A percentile compares a stretch with the other conserved stretches of the same genome.
Conservation (phyloP, 2,797 vertebrate species). For the Fratercula arctica region DNA sequence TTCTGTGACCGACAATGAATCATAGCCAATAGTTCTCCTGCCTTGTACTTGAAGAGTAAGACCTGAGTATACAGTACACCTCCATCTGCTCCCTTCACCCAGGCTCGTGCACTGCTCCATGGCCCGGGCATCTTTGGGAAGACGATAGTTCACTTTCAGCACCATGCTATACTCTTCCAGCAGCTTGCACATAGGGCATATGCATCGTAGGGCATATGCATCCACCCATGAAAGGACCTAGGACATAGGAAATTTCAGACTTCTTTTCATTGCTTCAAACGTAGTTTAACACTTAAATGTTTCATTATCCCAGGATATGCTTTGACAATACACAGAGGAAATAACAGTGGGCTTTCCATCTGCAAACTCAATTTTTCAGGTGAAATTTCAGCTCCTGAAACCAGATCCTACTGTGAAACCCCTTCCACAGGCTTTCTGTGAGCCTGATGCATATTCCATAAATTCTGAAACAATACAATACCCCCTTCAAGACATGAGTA, state of each 20-base stretch:
- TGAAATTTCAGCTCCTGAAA: constrained; percentile 54
- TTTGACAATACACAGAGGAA: neutral
- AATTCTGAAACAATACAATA: constrained; percentile 1
- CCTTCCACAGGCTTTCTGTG: constrained; percentile 4
- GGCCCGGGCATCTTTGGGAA: neutral
- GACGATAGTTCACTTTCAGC: neutral
- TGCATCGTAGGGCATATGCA: neutral
- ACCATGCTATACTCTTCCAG: neutral
- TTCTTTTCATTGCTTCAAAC: neutral
- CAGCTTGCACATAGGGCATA: neutral
- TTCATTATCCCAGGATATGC: neutral
- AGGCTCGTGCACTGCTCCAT: neutral
- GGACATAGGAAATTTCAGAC: neutral
- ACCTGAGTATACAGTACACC: neutral
- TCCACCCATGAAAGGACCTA: neutral
- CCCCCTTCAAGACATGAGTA: rapidly evolving
- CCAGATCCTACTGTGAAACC: neutral
- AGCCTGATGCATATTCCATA: constrained; percentile 37
- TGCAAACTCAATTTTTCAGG: constrained; percentile 4
- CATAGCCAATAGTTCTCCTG: neutral
- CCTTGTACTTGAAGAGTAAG: neutral
- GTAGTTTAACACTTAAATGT: neutral
- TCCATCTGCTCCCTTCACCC: neutral
- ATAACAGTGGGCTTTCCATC: neutral
- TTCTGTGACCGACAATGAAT: neutral